Evolutionary conservation across 2,797 vertebrate genomes (phyloP), one percentile per base, ranked within the genome.

Genomic region (Malurus splendens): DNA sequence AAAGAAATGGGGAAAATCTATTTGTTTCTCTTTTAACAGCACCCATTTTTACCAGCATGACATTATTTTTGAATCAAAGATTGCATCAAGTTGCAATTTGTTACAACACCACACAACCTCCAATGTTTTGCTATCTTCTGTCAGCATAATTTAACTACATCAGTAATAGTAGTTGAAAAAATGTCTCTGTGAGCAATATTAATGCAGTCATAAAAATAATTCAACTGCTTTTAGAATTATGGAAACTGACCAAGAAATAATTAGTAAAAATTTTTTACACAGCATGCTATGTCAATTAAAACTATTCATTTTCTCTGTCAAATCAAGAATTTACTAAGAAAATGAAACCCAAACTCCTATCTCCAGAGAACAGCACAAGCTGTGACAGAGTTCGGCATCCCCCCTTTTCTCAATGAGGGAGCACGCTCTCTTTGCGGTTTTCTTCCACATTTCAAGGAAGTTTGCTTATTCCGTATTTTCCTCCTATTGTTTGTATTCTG

Each of bases 381-480:
- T 27, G 36, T 7, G 41, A 18, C 0, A 14, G 0, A 39, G 22
- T 28, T 30, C 45, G 28, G 60, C 54, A 80, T 32, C 62, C 13
- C 2, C 20, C 36, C 62, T 16, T 20, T 2, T 3, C 48, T 38
- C 20, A 5, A 3, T 0, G 28, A 27, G 20, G 38, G 41, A 64
- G 47, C 32, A 6, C 3, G 2, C n/a, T 75, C 66, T 19, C 56
- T 56, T n/a, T 33, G 45, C n/a, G 7, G 38, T 56, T 84, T 70
- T 79, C 77, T 54, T 59, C 80, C 56, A 19, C 52, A 14, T 62
- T 55, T 55, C 67, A 30, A 61, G 88, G 66, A 78, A 78, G 77
- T 76, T 80, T 23, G 47, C 70, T 64, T 45, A 59, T 38, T 91
- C 48, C 17, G 9, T 45, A 14, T 83, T 89, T 91, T 81, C 73